phyloP scores from a whole-genome alignment of 2,113 vertebrate species.

The Proterorhinus semilunaris region DNA sequence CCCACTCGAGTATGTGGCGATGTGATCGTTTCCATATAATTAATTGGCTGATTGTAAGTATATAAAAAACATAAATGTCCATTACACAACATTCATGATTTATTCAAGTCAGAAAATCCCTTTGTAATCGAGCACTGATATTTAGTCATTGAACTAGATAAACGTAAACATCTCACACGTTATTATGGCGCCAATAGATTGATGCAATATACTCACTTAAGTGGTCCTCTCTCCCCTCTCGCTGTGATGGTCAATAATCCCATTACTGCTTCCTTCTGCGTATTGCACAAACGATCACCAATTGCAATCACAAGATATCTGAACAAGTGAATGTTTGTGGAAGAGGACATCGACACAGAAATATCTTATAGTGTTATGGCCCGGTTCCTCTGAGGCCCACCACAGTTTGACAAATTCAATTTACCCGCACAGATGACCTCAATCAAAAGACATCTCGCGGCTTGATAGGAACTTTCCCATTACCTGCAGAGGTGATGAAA shows the following conservation, averaged over 20 bases:
- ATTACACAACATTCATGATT: conserved; percentile 1
- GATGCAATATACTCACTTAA: neutral
- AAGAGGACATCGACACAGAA: conserved; percentile 40
- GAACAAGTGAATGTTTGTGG: conserved; percentile 40
- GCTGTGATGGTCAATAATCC: conserved; percentile 29
- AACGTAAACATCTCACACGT: neutral
- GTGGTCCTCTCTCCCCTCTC: neutral
- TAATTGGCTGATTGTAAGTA: neutral
- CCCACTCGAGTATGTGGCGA: no score
- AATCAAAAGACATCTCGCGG: conserved; percentile 7
- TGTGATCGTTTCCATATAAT: conserved; percentile 5
- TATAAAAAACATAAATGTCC: neutral
- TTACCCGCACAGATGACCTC: neutral
- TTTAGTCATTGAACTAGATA: neutral
- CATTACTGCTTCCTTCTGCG: conserved; percentile 32
- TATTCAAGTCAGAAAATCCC: neutral
- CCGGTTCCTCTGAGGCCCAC: neutral
- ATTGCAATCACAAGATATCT: conserved; percentile 68
- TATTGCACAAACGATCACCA: conserved; percentile 61
- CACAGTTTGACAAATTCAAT: conserved; percentile 26
- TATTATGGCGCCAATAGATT: neutral
- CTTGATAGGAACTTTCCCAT: neutral
- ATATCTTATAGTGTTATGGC: conserved; percentile 41
- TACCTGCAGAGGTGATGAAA: neutral
- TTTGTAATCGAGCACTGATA: neutral